These are phyloP conservation scores for Apis florea DNA, from an alignment of 1,140 invertebrate species.

Conservation along the genomic window DNA sequence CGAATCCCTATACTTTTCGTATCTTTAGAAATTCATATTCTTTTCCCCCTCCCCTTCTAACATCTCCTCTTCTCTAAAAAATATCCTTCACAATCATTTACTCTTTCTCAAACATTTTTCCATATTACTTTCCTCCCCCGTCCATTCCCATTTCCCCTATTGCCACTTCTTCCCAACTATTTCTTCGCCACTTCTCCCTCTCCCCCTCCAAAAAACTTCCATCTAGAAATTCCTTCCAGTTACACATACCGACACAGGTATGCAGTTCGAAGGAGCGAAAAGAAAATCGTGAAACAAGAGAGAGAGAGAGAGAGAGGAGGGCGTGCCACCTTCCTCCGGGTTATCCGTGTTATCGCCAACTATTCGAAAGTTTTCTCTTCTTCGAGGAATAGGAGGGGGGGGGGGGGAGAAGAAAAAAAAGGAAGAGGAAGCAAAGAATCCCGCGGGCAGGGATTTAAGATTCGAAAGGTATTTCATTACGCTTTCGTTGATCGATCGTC, in stretches of 20 bases:
- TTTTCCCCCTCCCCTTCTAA: no score
- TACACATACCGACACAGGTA: no score
- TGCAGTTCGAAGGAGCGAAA: conserved; percentile 9
- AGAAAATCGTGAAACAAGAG: not conserved
- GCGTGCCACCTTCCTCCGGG: not conserved
- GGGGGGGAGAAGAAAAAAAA: not conserved
- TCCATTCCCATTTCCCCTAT: not conserved
- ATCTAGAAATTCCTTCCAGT: no score
- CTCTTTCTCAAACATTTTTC: not conserved
- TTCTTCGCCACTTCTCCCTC: not conserved
- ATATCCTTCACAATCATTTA: not conserved
- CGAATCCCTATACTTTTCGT: no score
- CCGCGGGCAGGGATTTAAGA: conserved; percentile 9
- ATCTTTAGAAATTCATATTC: no score
- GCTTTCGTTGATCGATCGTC: conserved; percentile 9
- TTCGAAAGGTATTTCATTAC: conserved; percentile 20
- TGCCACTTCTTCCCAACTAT: not conserved
- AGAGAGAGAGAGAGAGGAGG: not conserved
- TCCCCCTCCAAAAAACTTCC: conserved; percentile 36
- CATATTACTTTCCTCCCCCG: not conserved
- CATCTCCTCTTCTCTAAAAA: no score
- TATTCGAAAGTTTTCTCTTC: conserved; percentile 38
- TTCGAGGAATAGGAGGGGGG: not conserved
- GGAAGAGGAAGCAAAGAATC: not conserved
- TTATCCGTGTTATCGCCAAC: conserved; percentile 53